Conservation (phyloP, 2,797 vertebrate genomes). For the Todus mexicanus region DNA sequence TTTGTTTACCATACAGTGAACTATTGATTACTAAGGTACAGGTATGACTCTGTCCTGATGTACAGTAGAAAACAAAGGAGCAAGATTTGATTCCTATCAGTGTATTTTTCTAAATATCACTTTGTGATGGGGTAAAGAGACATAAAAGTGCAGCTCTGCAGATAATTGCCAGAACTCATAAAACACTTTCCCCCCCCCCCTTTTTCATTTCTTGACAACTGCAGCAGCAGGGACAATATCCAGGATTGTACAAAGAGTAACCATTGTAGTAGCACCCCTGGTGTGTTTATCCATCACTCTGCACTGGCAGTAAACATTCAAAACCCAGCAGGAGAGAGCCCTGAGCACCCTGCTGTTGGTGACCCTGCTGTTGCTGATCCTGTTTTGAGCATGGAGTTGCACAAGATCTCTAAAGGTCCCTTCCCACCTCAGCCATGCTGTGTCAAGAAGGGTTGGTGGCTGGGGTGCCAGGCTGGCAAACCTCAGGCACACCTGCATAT, state of each 20-base stretch:
- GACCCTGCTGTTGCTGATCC: background rate
- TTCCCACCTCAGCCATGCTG: background rate
- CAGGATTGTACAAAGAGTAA: background rate
- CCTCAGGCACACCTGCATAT: background rate
- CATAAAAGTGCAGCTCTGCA: background rate
- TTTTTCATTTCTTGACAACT: conserved; percentile 13
- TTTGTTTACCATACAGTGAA: background rate
- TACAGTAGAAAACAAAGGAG: background rate
- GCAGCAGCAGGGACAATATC: conserved; percentile 15
- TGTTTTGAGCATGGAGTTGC: background rate
- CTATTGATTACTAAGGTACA: background rate
- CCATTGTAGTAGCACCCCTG: background rate
- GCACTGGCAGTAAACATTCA: background rate
- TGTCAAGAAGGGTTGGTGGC: background rate
- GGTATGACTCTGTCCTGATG: background rate
- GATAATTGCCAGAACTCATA: conserved; percentile 4
- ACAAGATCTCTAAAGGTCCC: background rate
- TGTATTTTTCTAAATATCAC: background rate
- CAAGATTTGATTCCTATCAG: background rate
- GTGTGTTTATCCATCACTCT: background rate
- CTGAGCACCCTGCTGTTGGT: background rate
- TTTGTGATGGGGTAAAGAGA: background rate
- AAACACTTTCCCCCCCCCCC: background rate
- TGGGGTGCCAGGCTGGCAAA: background rate
- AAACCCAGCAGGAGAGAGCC: background rate